Base-by-base conservation (phyloP, 2,797 vertebrate genomes). In the Notamacropus eugenii region DNA sequence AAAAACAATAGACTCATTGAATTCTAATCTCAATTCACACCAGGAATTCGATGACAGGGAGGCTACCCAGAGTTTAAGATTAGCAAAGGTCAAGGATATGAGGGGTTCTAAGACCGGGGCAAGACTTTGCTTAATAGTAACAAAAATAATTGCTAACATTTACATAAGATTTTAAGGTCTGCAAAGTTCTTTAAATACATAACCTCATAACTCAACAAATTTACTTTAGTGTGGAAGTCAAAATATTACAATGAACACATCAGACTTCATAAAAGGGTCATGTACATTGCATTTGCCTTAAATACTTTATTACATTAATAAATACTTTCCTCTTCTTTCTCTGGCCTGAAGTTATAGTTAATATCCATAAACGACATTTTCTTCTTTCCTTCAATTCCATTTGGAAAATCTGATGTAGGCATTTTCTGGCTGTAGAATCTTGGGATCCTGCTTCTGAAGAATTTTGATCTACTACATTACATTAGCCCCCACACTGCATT, bases 211-310 rank as follows among this genome's bases (percentile, higher is more conserved):
- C 40, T 46, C 24, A 93, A 92, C n/a, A 67, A 93, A 93, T 40
- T 62, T 91, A 5, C 40, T 28, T 93, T 93, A 91, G 92, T 28
- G 22, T 59, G 94, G 46, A 92, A 96, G 93, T 90, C n/a, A 95
- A 74, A 93, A 31, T 1, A 95, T 90, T 92, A 91, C 93, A 87
- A 4, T 11, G 40, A 95, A 90, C 93, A 27, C 1, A 94, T 90
- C 90, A 92, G 92, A 67, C 74, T 6, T 31, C 4, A 10, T 54
- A 55, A 90, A 94, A 95, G 3, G 16, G 22, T 57, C 62, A 55
- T 19, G 12, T 95, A 57, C 94, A 27, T 90, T 94, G 93, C 95
- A 96, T 90, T 14, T 87, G 4, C 74, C 74, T 97, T 95, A 94
- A 52, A 31, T 93, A 62, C 50, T 34, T 31, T 82, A 93, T 54